phyloP scores from a whole-genome alignment of 2,888 invertebrate genomes.

The Cephus rjabovi region DNA sequence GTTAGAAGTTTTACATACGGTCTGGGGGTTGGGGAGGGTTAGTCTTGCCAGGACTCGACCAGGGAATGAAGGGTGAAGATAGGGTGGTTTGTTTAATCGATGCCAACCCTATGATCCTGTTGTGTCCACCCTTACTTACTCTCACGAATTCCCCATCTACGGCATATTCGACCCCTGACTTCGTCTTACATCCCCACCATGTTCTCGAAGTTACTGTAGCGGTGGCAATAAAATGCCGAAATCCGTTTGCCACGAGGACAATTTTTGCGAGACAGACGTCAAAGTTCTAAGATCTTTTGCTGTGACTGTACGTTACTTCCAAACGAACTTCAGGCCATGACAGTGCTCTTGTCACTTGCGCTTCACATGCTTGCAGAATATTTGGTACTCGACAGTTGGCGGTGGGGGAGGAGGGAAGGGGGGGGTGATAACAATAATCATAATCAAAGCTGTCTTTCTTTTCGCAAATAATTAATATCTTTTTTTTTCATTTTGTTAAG shows the following conservation, averaged over 20 bases:
- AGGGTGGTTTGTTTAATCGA: conserved; percentile 64
- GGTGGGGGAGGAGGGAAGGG: too few species aligned
- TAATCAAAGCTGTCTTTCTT: neutral
- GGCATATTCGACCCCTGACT: neutral
- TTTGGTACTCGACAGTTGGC: neutral
- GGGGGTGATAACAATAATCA: neutral
- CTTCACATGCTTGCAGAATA: neutral
- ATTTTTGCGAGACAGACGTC: neutral
- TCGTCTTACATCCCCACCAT: neutral
- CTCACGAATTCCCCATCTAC: conserved; percentile 26
- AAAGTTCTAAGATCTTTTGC: neutral
- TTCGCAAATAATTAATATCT: neutral
- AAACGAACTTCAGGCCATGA: neutral
- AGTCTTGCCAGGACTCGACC: neutral
- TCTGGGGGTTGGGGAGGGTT: neutral
- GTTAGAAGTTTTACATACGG: neutral
- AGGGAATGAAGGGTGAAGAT: conserved; percentile 21
- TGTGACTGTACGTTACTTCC: neutral
- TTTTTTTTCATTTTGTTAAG: neutral
- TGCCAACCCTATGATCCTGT: conserved; percentile 49
- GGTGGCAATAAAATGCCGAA: neutral
- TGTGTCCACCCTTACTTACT: conserved; percentile 42
- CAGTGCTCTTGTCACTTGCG: neutral
- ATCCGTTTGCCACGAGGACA: neutral
- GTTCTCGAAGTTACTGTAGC: neutral